Percentiles rank a stretch among this genome's conserved stretches.
Conservation (phyloP, 2,888 invertebrate species). For the Andrena trimmerana region DNA sequence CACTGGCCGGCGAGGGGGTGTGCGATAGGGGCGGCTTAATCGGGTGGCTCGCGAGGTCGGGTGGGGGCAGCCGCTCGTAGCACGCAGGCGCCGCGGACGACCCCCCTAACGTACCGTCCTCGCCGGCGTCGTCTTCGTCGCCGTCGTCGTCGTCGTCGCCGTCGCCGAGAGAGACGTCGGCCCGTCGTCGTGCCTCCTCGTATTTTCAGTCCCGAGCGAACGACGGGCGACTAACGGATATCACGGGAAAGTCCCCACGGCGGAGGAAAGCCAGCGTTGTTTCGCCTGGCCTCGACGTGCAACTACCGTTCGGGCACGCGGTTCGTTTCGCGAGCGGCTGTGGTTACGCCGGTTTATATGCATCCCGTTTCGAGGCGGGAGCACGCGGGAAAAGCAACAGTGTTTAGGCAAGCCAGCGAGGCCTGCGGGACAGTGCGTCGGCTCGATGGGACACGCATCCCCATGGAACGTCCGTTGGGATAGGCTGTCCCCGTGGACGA, state of each 20-base stretch:
- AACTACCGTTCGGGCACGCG: conserved; percentile 25
- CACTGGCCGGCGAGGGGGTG: conserved; percentile 66
- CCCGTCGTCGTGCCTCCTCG: conserved; percentile 71
- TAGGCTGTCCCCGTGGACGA: conserved; percentile 13
- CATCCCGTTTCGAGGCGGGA: conserved; percentile 34
- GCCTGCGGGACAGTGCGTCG: conserved; percentile 43
- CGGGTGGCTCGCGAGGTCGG: conserved; percentile 55
- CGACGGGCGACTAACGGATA: conserved; percentile 74
- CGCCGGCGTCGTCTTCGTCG: conserved; percentile 66
- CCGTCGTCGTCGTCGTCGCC: conserved; percentile 69
- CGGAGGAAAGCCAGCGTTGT: background rate
- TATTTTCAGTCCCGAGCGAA: conserved; percentile 77
- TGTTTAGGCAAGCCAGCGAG: conserved; percentile 47
- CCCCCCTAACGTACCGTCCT: conserved; percentile 62
- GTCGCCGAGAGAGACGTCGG: conserved; percentile 76
- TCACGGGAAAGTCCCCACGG: conserved; percentile 44
- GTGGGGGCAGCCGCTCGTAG: conserved; percentile 49
- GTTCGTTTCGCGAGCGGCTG: conserved; percentile 17
- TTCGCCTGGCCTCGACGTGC: background rate
- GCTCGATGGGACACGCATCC: conserved; percentile 17
- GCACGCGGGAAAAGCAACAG: conserved; percentile 74
- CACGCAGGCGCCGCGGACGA: conserved; percentile 74
- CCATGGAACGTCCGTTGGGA: conserved; percentile 1
- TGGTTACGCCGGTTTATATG: conserved; percentile 41
- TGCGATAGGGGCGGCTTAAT: conserved; percentile 61